phyloP scores from a whole-genome alignment of 2,113 vertebrate genomes.

The Sinocyclocheilus grahami region DNA sequence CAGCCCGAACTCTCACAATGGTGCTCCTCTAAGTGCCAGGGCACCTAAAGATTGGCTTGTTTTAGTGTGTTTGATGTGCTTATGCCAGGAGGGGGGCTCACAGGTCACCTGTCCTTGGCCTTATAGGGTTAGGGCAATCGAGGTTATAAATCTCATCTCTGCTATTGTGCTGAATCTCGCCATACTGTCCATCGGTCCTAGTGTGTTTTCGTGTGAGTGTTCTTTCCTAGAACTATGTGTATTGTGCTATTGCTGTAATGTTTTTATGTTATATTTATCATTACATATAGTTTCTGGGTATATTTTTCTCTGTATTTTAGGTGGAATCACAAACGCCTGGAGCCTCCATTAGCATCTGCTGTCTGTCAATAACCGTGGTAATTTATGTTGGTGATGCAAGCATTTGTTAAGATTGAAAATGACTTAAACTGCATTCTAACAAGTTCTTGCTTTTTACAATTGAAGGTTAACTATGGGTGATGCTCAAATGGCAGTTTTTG shows the following conservation, averaged over 20 bases:
- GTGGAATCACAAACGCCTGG: slow-evolving; percentile 40
- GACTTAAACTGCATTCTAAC: neutral
- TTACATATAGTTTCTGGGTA: neutral
- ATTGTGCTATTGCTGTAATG: neutral
- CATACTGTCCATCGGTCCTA: slow-evolving; percentile 22
- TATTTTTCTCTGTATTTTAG: slow-evolving; percentile 55
- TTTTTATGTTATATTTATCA: neutral
- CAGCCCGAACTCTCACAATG: slow-evolving; percentile 39
- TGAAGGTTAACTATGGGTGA: slow-evolving; percentile 77
- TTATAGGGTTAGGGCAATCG: slow-evolving; percentile 68
- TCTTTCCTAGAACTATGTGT: neutral
- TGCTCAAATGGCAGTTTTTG: slow-evolving; percentile 80
- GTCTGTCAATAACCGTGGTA: slow-evolving; percentile 55
- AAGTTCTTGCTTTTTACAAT: neutral
- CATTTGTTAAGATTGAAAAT: neutral
- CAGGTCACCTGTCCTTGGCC: slow-evolving; percentile 63
- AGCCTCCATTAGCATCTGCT: slow-evolving; percentile 33
- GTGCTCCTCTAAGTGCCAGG: slow-evolving; percentile 20
- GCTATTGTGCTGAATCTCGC: slow-evolving; percentile 52
- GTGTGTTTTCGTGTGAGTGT: slow-evolving; percentile 51
- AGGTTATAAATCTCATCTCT: slow-evolving; percentile 75
- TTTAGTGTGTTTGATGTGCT: slow-evolving; percentile 34
- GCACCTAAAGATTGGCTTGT: slow-evolving; percentile 56
- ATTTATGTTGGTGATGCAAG: neutral
- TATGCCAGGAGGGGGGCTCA: slow-evolving; percentile 54